Percentiles rank a stretch among this genome's conserved stretches.
These are phyloP conservation scores for Scolopax rusticola DNA, from an alignment of 2,797 vertebrate genomes.

Conservation along the genomic window DNA sequence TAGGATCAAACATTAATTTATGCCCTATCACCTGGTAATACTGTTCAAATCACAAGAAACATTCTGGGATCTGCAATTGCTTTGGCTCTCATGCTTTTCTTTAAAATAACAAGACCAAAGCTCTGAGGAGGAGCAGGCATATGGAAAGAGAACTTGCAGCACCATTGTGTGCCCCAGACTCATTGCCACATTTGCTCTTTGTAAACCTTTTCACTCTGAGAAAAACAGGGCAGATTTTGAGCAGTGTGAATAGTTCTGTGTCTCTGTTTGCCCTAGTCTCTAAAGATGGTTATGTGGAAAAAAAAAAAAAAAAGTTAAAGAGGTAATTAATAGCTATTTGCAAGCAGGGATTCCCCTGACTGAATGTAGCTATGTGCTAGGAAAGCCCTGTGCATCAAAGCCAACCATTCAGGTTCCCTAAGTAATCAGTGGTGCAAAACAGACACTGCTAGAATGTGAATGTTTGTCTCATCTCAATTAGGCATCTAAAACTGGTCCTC, in stretches of 20 bases:
- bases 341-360: not conserved
- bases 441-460: not conserved
- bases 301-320: not conserved
- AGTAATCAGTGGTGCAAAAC: not conserved
- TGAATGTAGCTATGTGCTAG: not conserved
- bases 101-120: not conserved
- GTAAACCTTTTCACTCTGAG: not conserved
- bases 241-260: rapidly evolving
- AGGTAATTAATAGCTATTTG: not conserved
- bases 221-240: not conserved
- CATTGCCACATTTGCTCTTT: not conserved
- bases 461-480: not conserved
- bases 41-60: not conserved
- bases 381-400: not conserved
- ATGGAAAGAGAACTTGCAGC: not conserved
- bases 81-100: not conserved
- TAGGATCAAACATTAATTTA: not conserved
- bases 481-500: not conserved
- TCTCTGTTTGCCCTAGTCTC: not conserved
- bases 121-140: not conserved
- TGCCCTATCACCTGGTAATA: not conserved
- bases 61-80: not conserved
- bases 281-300: not conserved
- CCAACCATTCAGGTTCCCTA: not conserved
- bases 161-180: not conserved